Base-by-base conservation (phyloP, 2,888 invertebrate genomes). In the Argynnis bischoffii region DNA sequence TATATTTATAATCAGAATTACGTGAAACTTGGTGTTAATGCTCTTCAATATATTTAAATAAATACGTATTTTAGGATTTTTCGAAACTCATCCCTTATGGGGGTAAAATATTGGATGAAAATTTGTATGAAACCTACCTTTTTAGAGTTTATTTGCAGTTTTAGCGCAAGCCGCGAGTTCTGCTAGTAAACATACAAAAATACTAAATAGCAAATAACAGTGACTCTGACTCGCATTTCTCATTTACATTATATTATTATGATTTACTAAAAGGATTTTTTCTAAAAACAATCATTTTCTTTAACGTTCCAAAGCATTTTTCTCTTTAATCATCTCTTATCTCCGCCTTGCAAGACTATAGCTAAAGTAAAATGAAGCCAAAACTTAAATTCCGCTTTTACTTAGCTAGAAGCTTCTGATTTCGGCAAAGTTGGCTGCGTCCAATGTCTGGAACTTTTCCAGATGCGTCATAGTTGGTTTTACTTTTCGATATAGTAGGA, bases 341-440 rank as follows among this genome's bases (percentile, higher is more conserved):
- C 61, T 61, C 8, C 35, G 31, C 16, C 18, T 51, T 50, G 18
- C 61, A 61, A 61, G 61, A 51, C 61, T 61, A 61, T 50, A 51
- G 61, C 61, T 50, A 61, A 61, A 51, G 61, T 61, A 61, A 61
- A 61, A 61, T 61, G 61, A 61, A 61, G 60, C 31, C 48, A 35
- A 59, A 61, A 51, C 61, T 61, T 61, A 35, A 61, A 61, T 51
- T 18, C 51, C 35, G 15, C 61, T 51, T 61, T 41, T 61, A 51
- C 61, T 61, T 50, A 35, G 16, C 47, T 59, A 18, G 61, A 50
- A 31, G 35, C 35, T 61, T 18, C 35, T 18, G 61, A 61, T 18
- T 59, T 59, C 16, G 59, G 59, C 14, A 31, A 51, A 61, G 31
- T 61, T 61, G 61, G 51, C 50, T 14, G 51, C 50, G 41, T 41